Evolutionary conservation across 2,888 invertebrate species (phyloP).

Genomic region (Torymus tubicola): DNA sequence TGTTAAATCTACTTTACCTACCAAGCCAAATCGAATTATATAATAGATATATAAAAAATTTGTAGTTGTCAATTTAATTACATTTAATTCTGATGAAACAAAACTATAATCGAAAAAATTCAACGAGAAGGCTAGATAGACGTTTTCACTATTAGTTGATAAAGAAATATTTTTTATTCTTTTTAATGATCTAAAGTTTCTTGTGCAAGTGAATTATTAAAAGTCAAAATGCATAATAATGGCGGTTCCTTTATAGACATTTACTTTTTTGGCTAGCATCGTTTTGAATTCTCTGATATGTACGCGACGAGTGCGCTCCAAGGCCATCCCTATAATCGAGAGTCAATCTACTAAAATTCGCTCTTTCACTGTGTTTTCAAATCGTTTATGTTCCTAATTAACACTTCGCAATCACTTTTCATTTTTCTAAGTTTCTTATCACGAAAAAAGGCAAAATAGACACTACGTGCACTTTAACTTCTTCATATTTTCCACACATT

Average conservation of each 20-base stretch:
- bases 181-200: neutral
- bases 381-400: conserved; percentile 7
- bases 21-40: no score
- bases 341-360: conserved; percentile 14
- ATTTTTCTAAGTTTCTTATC: conserved; percentile 23
- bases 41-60: no score
- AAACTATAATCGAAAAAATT: no score
- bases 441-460: conserved; percentile 42
- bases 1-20: neutral
- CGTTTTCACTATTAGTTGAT: no score
- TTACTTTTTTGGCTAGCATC: conserved; percentile 36
- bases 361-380: neutral
- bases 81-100: no score
- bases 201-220: neutral
- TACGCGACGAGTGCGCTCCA: conserved; percentile 40
- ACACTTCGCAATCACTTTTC: conserved; percentile 21
- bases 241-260: conserved; percentile 22
- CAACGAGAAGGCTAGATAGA: no score
- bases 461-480: conserved; percentile 38
- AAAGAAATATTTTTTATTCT: neutral
- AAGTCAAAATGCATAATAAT: neutral
- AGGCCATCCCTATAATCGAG: neutral
- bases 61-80: no score
- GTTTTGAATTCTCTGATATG: conserved; percentile 33
- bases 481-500: conserved; percentile 5